Conservation (phyloP, 2,888 invertebrate genomes). For the Euphydryas editha region DNA sequence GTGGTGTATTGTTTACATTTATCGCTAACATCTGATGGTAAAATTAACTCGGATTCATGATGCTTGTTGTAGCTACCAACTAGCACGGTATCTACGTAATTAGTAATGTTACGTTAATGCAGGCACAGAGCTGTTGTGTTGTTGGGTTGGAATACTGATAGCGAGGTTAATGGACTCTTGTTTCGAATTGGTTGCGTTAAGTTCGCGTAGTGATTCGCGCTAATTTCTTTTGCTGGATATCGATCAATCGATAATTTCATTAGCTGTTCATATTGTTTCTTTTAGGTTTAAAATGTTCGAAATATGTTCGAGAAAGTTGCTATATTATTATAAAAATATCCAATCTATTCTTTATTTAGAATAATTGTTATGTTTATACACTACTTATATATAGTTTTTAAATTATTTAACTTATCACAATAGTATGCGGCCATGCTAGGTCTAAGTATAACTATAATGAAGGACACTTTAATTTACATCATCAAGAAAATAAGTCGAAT, state of each 20-base stretch:
- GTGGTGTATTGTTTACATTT: conserved; percentile 67
- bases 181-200: conserved; percentile 15
- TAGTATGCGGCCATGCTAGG: not conserved
- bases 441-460: not conserved
- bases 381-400: not conserved
- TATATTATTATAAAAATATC: no score
- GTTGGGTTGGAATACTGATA: conserved; percentile 35
- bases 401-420: not conserved
- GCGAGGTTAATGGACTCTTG: conserved; percentile 36
- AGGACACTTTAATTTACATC: not conserved
- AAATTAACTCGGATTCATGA: conserved; percentile 63
- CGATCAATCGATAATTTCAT: conserved; percentile 2
- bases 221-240: conserved; percentile 18
- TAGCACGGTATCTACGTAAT: conserved; percentile 53
- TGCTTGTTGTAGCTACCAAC: conserved; percentile 58
- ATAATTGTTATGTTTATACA: not conserved
- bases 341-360: not conserved
- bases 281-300: no score
- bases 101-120: conserved; percentile 50
- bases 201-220: conserved; percentile 15
- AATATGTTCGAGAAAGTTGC: no score
- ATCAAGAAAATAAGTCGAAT: not conserved
- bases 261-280: not conserved
- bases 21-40: conserved; percentile 64
- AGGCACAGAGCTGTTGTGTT: conserved; percentile 36